phyloP scores from a whole-genome alignment of 2,888 invertebrate species.

The Furcula furcula region DNA sequence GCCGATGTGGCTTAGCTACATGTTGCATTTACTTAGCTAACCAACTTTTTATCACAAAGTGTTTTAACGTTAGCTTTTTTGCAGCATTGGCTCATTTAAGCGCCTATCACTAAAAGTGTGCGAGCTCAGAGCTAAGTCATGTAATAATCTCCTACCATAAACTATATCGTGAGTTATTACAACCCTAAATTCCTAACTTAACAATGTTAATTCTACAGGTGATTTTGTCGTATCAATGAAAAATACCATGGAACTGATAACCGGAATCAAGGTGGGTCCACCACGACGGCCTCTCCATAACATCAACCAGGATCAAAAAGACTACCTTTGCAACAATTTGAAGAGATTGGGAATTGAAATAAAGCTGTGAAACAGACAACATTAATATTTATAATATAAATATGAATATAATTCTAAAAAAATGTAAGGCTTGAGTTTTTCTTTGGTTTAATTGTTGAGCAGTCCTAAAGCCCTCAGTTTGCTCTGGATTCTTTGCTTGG shows the following conservation, averaged over 20 bases:
- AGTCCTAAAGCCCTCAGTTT: constrained; percentile 42
- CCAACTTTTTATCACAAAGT: no score
- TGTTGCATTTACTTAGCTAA: no score
- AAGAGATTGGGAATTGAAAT: constrained; percentile 9
- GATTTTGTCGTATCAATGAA: constrained; percentile 85
- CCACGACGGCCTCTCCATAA: constrained; percentile 76
- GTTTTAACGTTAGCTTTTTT: no score
- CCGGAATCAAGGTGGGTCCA: constrained; percentile 80
- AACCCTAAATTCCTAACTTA: no score
- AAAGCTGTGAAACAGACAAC: no score
- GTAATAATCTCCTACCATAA: no score
- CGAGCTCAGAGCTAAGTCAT: no score
- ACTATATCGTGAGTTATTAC: no score
- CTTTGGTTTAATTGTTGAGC: constrained; percentile 28
- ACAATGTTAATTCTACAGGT: constrained; percentile 65
- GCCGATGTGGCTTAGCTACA: no score
- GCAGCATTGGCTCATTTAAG: no score
- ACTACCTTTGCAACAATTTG: constrained; percentile 37
- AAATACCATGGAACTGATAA: constrained; percentile 81
- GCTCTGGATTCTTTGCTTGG: constrained; percentile 51
- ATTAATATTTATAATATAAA: no score
- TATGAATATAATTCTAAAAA: not conserved
- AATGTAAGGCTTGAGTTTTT: constrained; percentile 1
- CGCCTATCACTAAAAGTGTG: no score
- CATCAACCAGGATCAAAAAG: constrained; percentile 44